Conservation (phyloP, 2,113 vertebrate species). For the Brachypteracias leptosomus region DNA sequence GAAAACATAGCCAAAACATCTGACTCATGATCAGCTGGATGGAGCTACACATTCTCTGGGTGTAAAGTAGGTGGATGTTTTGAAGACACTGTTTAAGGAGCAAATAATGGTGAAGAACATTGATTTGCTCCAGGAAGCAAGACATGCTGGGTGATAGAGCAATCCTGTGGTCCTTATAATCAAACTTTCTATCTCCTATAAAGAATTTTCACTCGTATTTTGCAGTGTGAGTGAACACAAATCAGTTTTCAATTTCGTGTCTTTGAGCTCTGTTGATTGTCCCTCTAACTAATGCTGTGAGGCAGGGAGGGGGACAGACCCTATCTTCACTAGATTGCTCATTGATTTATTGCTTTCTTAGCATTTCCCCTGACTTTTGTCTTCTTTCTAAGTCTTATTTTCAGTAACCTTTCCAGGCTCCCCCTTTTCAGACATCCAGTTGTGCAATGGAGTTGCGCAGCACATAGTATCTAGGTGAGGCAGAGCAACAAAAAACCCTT, state of each 20-base stretch:
- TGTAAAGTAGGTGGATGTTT: background rate
- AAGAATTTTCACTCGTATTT: background rate
- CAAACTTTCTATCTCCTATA: background rate
- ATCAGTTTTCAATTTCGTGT: background rate
- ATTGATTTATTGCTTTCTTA: background rate
- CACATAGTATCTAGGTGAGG: background rate
- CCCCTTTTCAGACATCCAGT: background rate
- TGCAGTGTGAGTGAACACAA: background rate
- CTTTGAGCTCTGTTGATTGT: background rate
- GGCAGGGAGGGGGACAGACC: background rate
- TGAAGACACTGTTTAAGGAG: background rate
- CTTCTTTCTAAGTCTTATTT: background rate
- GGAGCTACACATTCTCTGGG: background rate
- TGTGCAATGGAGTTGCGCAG: background rate
- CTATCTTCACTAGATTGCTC: background rate
- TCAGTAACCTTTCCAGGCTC: background rate
- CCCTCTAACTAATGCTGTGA: background rate
- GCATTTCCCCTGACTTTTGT: background rate
- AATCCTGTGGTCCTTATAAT: background rate
- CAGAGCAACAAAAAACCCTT: accelerated
- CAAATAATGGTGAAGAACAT: background rate
- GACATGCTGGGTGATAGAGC: background rate
- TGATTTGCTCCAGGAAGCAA: background rate
- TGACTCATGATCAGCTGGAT: background rate
- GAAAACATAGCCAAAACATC: background rate